Evolutionary conservation across 2,113 vertebrate genomes (phyloP), one percentile per base, ranked within the genome.

Genomic region (Hystrix cristata): DNA sequence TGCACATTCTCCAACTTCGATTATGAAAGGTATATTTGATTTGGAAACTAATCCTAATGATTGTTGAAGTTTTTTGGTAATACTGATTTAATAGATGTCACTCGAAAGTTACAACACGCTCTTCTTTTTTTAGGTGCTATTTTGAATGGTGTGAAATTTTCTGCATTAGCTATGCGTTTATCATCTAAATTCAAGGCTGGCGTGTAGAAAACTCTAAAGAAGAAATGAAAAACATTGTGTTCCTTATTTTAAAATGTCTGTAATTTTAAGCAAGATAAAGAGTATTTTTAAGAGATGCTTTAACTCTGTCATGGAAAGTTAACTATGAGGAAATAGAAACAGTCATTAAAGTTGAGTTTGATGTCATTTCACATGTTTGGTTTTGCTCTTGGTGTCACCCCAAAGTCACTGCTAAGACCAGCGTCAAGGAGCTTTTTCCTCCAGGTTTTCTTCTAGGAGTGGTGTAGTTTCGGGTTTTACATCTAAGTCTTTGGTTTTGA

Each of bases 261-360:
- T 84, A 34, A 57, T 80, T 92, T 96, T 96, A 79, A 97, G 48
- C 31, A 92, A 86, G 79, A 69, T 55, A 43, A 96, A 84, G 31
- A 1, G 25, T 83, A 13, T 90, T 82, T 80, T 78, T 9, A 67
- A 51, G 34, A 83, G 31, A 74, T 79, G 21, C 7, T 85, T 93
- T 94, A 85, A 72, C 13, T 0, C 15, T 80, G 0, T 51, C 87
- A 29, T 60, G 60, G 46, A 64, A 34, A 29, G 4, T 43, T 95
- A 72, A 51, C 53, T 64, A 0, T 60, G 38, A 95, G 85, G 78
- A 74, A 60, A 0, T 48, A 46, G 31, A 21, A 83, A 60, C 25
- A 64, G 11, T 79, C 18, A 29, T 79, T 64, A n/a, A 34, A 16
- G 2, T 86, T 80, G 71, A 27, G 55, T 60, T 48, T 48, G 25